Percentiles rank a stretch among this genome's conserved stretches.
Conservation (phyloP, 2,113 vertebrate species). For the Phaetusa simplex region DNA sequence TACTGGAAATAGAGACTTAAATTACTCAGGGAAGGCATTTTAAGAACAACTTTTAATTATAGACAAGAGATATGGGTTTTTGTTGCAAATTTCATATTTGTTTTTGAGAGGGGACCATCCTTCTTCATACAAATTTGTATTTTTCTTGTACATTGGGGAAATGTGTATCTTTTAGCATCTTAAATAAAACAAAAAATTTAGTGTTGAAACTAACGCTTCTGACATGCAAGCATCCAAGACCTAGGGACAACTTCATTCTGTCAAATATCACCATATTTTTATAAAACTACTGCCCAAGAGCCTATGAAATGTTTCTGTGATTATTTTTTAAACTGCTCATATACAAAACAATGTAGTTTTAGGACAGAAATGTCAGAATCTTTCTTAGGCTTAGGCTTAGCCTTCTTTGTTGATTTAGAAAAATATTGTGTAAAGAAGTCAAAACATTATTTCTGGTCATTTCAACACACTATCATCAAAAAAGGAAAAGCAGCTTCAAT, state of each 20-base stretch:
- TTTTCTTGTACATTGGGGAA: not conserved
- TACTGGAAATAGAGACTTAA: not conserved
- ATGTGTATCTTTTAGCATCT: not conserved
- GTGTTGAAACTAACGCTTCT: not conserved
- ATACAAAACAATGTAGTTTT: not conserved
- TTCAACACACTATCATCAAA: not conserved
- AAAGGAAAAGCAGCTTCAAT: not conserved
- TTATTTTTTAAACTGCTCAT: not conserved
- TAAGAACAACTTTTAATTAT: not conserved
- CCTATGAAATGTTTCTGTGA: not conserved
- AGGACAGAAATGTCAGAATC: not conserved
- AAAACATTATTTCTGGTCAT: not conserved
- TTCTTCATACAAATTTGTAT: not conserved
- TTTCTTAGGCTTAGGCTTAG: not conserved
- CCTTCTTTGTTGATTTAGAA: not conserved
- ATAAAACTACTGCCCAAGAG: not conserved
- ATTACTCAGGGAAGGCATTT: not conserved
- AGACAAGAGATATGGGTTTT: not conserved
- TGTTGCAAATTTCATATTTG: not conserved
- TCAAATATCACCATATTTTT: not conserved
- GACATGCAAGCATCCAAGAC: not conserved
- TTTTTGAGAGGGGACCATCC: not conserved
- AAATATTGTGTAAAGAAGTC: not conserved
- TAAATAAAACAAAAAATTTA: not conserved
- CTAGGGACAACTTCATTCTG: not conserved